Base-by-base conservation (phyloP, 2,113 vertebrate genomes). In the Pan troglodytes region DNA sequence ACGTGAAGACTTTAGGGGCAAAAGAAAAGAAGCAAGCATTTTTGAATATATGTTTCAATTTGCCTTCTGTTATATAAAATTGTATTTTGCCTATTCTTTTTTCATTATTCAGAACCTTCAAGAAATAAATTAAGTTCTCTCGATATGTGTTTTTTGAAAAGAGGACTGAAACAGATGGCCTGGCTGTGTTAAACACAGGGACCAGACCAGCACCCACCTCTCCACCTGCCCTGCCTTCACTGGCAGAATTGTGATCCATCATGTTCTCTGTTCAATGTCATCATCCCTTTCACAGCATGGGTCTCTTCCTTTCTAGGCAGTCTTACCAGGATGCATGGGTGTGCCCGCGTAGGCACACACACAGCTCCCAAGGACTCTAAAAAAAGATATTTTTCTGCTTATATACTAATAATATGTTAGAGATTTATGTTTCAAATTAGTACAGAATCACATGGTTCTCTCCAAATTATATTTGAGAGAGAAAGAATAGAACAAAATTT, bases 191-290 rank as follows among this genome's bases (percentile, higher is more conserved):
- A 61, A 81, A 7, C 3, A 14, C 0, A 43, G 68, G 10, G 8
- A 18, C 40, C 8, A 2, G 7, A 9, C 43, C 4, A 13, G 1
- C 20, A 8, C 64, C 45, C 4, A 7, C 35, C 48, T 45, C 1
- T 1, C 13, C 3, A 0, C 18, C 1, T 0, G 0, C 1, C 40
- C 57, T 43, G 30, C 9, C 27, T 93, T 35, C 79, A 23, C 38
- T 61, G 82, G 85, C 52, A 50, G 38, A 95, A 93, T 85, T 96
- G n/a, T 67, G 86, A 95, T 85, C 94, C 84, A 0, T 72, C 20
- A 84, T 61, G 22, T 67, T 88, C 7, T 95, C 92, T 83, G 61
- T 64, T 64, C 61, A 64, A 6, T 18, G 7, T 86, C 93, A 13
- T 40, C 45, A 22, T 1, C 67, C 3, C 23, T n/a, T 30, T 61